phyloP scores from a whole-genome alignment of 2,113 vertebrate genomes.

The Pelodiscus sinensis region DNA sequence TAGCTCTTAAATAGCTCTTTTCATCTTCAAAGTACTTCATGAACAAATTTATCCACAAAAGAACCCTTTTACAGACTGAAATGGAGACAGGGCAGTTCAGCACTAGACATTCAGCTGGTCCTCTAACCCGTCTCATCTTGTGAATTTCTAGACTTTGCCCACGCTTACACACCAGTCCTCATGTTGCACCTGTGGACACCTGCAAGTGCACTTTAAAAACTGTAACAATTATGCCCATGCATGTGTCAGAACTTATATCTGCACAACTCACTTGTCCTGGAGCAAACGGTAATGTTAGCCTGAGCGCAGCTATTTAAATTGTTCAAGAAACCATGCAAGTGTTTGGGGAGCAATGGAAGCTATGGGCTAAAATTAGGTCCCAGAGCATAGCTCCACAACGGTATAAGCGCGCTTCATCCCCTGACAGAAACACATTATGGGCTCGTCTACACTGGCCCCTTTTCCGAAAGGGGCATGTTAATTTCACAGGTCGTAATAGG shows the following conservation, averaged over 20 bases:
- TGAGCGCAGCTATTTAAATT: background rate
- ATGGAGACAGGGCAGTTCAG: background rate
- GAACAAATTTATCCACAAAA: background rate
- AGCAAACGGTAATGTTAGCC: background rate
- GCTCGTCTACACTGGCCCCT: no score
- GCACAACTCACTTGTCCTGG: background rate
- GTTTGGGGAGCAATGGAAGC: background rate
- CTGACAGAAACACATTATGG: background rate
- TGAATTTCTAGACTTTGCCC: background rate
- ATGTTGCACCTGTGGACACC: background rate
- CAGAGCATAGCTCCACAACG: background rate
- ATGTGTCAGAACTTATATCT: background rate
- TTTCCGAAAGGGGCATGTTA: no score
- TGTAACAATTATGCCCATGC: background rate
- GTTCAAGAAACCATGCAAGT: background rate
- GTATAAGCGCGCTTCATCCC: no score
- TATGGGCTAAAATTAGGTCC: background rate
- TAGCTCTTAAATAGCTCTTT: background rate
- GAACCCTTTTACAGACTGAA: accelerated
- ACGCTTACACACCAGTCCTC: background rate
- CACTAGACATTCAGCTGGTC: background rate
- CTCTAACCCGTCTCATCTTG: background rate
- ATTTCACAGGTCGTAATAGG: no score
- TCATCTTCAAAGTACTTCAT: accelerated
- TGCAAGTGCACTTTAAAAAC: background rate